Base-by-base conservation (phyloP, 2,113 vertebrate genomes). In the Jacana jacana region DNA sequence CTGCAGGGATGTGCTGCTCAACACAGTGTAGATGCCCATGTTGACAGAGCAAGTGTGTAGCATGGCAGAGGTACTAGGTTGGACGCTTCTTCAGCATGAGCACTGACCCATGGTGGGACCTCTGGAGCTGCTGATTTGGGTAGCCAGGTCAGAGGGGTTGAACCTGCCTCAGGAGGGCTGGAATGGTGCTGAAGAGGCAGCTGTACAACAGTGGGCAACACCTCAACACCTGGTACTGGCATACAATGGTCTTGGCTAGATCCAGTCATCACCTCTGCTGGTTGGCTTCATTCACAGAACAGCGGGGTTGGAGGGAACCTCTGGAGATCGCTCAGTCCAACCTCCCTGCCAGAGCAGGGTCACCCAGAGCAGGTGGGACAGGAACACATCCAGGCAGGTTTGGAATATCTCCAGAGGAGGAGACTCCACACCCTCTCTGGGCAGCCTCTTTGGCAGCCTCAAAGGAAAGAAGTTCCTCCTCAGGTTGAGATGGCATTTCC, bases 31-130 rank as follows among this genome's bases (percentile, higher is more conserved):
- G 44, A 52, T 19, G 17, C 16, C 19, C 28, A 46, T 1, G 0
- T 2, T 46, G n/a, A 61, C 6, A 0, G 0, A 68, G 20, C 44
- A 44, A 10, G 37, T 13, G 24, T 2, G 2, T 17, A 55, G 40
- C 20, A 37, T 1, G 16, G 66, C 28, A 46, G 37, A 78, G 13
- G 23, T 52, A 51, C 44, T 18, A n/a, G 58, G 27, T 23, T n/a
- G 51, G 44, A 71, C 28, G 8, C 51, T 52, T n/a, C 51, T 46
- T 65, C 51, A 52, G 37, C 33, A 65, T 37, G 44, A 68, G 44
- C 58, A 28, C 61, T 54, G 48, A 81, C 46, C 35, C 55, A 48
- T 4, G 31, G 89, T 10, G 24, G 31, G n/a, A 63, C 25, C n/a
- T 68, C n/a, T 48, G 12, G 24, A 89, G 39, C 40, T 5, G 14